Evolutionary conservation across 2,797 vertebrate genomes (phyloP).

Genomic region (Atherinosoma microstoma): DNA sequence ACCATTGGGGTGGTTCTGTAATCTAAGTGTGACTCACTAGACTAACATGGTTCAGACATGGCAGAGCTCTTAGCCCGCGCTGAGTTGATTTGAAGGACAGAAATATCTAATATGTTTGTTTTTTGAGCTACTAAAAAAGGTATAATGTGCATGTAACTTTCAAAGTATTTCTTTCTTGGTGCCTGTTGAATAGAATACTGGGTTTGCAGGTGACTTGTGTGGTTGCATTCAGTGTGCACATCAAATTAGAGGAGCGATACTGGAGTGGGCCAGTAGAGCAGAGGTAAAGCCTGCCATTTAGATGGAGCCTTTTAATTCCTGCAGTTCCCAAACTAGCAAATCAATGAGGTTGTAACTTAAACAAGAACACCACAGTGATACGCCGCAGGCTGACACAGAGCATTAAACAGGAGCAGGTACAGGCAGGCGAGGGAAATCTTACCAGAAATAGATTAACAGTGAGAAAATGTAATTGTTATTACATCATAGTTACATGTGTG

Average conservation of each 20-base stretch:
- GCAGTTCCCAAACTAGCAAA: slow-evolving; percentile 30
- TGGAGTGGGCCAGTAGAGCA: slow-evolving; percentile 37
- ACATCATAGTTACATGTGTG: neutral
- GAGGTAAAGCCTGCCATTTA: slow-evolving; percentile 19
- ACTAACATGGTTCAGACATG: slow-evolving; percentile 48
- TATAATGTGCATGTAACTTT: slow-evolving; percentile 26
- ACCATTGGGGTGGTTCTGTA: slow-evolving; percentile 29
- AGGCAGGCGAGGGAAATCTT: slow-evolving; percentile 4
- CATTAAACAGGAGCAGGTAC: slow-evolving; percentile 7
- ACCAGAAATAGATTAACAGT: slow-evolving; percentile 15
- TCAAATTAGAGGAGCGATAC: slow-evolving; percentile 16
- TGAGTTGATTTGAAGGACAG: slow-evolving; percentile 33
- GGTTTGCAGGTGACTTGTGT: slow-evolving; percentile 23
- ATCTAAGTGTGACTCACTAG: slow-evolving; percentile 51
- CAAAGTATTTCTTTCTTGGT: neutral
- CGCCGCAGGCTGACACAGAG: slow-evolving; percentile 2
- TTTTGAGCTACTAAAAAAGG: slow-evolving; percentile 35
- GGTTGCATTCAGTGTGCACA: slow-evolving; percentile 7
- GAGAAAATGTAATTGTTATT: neutral
- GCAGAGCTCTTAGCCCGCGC: slow-evolving; percentile 48
- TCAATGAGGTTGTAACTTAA: slow-evolving; percentile 44
- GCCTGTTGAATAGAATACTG: slow-evolving; percentile 6
- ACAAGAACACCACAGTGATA: slow-evolving; percentile 12
- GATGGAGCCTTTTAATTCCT: slow-evolving; percentile 15
- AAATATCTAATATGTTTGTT: slow-evolving; percentile 23